Evolutionary conservation across 1,140 invertebrate genomes (phyloP).

Genomic region (Lepidotrigona ventralis): DNA sequence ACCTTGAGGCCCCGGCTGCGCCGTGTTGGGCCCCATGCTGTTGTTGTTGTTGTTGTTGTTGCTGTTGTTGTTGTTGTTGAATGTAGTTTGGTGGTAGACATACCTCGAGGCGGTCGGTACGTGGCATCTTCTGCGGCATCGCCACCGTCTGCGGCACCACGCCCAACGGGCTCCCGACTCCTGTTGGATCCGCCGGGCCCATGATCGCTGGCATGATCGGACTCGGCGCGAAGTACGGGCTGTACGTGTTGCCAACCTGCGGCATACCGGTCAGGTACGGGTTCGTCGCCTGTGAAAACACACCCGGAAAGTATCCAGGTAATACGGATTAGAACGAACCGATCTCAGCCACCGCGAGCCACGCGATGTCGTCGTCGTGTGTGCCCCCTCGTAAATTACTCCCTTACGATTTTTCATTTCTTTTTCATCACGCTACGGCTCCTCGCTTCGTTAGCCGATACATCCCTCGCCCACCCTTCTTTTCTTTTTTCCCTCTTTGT

Average conservation of each 20-base stretch:
- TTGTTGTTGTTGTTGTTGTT: conserved; percentile 74
- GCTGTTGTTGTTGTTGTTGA: conserved; percentile 70
- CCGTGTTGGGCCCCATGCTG: conserved; percentile 74
- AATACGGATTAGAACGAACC: conserved; percentile 55
- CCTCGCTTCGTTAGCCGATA: neutral
- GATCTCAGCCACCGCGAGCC: conserved; percentile 43
- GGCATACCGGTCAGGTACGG: conserved; percentile 94
- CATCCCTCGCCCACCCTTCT: neutral
- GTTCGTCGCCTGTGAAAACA: conserved; percentile 88
- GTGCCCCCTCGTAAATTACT: conserved; percentile 4
- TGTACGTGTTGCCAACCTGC: conserved; percentile 90
- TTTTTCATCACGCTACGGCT: neutral
- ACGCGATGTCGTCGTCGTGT: conserved; percentile 15
- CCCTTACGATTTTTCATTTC: neutral
- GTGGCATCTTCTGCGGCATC: conserved; percentile 94
- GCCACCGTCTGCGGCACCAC: conserved; percentile 92
- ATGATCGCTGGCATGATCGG: conserved; percentile 91
- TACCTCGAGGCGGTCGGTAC: conserved; percentile 98
- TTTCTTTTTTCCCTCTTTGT: no score
- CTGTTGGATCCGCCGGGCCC: conserved; percentile 89
- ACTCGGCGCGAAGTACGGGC: conserved; percentile 92
- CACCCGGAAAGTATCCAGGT: conserved; percentile 72
- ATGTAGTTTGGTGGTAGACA: conserved; percentile 82
- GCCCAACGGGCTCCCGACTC: conserved; percentile 85
- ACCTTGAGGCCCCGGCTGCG: conserved; percentile 74